phyloP scores from a whole-genome alignment of 1,140 invertebrate genomes.

The Neelides sp. region DNA sequence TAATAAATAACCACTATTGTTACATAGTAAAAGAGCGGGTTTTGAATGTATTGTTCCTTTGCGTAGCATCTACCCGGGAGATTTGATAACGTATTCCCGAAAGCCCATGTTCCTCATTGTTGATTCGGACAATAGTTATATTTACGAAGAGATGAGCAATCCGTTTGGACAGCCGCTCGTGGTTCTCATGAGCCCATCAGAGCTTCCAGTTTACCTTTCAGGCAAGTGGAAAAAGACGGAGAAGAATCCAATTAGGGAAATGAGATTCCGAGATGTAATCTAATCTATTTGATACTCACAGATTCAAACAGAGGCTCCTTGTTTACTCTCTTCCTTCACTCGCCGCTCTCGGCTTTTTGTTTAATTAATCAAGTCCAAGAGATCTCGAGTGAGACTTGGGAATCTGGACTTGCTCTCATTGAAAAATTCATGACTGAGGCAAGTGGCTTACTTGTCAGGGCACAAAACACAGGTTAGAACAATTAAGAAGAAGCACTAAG shows the following conservation, averaged over 20 bases:
- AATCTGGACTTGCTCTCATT: constrained; percentile 72
- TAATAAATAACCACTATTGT: not conserved
- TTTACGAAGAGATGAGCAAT: constrained; percentile 80
- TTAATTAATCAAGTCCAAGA: constrained; percentile 78
- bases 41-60: constrained; percentile 1
- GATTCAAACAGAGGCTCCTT: constrained; percentile 63
- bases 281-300: not conserved
- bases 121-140: constrained; percentile 88
- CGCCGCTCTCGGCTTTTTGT: constrained; percentile 83
- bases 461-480: constrained; percentile 3
- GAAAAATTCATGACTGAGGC: constrained; percentile 84
- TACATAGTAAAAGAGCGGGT: not conserved
- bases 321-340: constrained; percentile 89
- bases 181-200: constrained; percentile 84
- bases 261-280: not conserved
- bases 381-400: constrained; percentile 75
- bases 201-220: constrained; percentile 64
- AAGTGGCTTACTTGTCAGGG: constrained; percentile 51
- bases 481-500: constrained; percentile 2
- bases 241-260: not conserved
- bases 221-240: constrained; percentile 40
- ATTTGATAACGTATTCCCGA: constrained; percentile 79
- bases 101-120: constrained; percentile 86
- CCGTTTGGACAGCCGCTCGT: constrained; percentile 91
- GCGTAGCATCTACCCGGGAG: constrained; percentile 74